A percentile compares a stretch with the other conserved stretches of the same genome.
Conservation (phyloP, 2,888 invertebrate species). For the Isoperla grammatica region DNA sequence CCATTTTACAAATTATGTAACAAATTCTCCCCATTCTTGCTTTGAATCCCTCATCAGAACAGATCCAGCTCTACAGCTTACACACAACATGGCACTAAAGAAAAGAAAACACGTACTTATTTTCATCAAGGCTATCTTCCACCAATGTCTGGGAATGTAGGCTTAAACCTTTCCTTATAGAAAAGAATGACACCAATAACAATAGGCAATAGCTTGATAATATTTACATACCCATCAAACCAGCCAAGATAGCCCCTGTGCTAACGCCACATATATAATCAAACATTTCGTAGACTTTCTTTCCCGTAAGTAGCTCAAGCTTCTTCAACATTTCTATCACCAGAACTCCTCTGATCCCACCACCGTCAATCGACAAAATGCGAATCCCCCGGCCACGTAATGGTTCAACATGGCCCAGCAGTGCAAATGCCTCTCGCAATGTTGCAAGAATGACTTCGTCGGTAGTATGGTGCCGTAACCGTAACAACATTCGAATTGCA, state of each 20-base stretch:
- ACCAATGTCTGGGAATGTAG: too few relatives aligned
- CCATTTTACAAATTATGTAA: too few relatives aligned
- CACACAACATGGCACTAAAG: too few relatives aligned
- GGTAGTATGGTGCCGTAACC: slow-evolving; percentile 45
- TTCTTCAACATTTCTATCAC: slow-evolving; percentile 76
- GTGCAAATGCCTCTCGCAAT: slow-evolving; percentile 57
- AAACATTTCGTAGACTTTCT: slow-evolving; percentile 68
- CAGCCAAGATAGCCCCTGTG: slow-evolving; percentile 75
- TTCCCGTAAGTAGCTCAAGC: slow-evolving; percentile 65
- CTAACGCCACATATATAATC: slow-evolving; percentile 83
- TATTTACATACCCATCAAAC: slow-evolving; percentile 55
- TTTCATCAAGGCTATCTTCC: too few relatives aligned
- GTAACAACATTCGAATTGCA: slow-evolving; percentile 58
- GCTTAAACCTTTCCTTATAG: too few relatives aligned
- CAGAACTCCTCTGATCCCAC: slow-evolving; percentile 82
- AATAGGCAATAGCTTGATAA: too few relatives aligned
- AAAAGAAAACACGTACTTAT: too few relatives aligned
- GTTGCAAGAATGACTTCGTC: slow-evolving; percentile 41
- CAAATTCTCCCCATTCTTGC: too few relatives aligned
- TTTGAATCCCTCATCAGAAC: too few relatives aligned
- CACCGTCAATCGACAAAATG: slow-evolving; percentile 83
- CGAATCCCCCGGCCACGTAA: slow-evolving; percentile 67
- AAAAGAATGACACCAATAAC: too few relatives aligned
- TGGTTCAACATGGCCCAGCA: slow-evolving; percentile 66
- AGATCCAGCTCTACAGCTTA: too few relatives aligned